Percentiles rank a stretch among this genome's conserved stretches.
phyloP scores from a whole-genome alignment of 1,140 invertebrate genomes.

The Maconellicoccus hirsutus region DNA sequence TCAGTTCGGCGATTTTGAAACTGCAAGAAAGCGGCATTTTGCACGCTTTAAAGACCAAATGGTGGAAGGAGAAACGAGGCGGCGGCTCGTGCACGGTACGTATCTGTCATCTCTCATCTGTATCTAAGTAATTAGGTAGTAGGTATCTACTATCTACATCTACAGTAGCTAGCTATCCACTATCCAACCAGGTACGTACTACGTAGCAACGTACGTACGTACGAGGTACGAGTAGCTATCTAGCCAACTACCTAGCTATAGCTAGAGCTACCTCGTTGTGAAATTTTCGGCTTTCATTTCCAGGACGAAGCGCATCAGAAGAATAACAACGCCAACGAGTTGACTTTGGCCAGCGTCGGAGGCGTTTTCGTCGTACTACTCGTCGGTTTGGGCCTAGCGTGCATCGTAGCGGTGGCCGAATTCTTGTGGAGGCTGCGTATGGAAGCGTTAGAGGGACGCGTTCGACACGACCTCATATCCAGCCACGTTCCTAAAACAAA shows the following conservation, averaged over 20 bases:
- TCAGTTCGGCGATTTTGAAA: slow-evolving; percentile 77
- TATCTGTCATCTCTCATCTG: not conserved
- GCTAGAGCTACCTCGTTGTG: not conserved
- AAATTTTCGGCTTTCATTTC: slow-evolving; percentile 27
- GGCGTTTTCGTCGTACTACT: slow-evolving; percentile 91
- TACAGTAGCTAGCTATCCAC: too few species aligned
- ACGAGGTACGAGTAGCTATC: not conserved
- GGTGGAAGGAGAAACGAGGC: slow-evolving; percentile 77
- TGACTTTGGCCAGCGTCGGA: slow-evolving; percentile 82
- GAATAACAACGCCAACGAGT: slow-evolving; percentile 68
- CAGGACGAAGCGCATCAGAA: slow-evolving; percentile 74
- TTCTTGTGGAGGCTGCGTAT: slow-evolving; percentile 88
- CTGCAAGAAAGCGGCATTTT: slow-evolving; percentile 86
- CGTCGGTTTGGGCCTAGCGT: slow-evolving; percentile 77
- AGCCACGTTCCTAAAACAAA: slow-evolving; percentile 11
- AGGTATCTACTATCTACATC: too few species aligned
- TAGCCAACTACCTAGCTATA: not conserved
- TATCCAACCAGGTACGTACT: too few species aligned
- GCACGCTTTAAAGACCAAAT: slow-evolving; percentile 82
- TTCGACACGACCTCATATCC: slow-evolving; percentile 32
- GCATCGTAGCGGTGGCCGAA: slow-evolving; percentile 78
- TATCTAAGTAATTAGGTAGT: not conserved
- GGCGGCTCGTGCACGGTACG: slow-evolving; percentile 50
- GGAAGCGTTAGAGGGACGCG: slow-evolving; percentile 78
- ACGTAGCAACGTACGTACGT: too few species aligned